Evolutionary conservation across 2,888 invertebrate genomes (phyloP).

Genomic region (Corythucha ciliata): DNA sequence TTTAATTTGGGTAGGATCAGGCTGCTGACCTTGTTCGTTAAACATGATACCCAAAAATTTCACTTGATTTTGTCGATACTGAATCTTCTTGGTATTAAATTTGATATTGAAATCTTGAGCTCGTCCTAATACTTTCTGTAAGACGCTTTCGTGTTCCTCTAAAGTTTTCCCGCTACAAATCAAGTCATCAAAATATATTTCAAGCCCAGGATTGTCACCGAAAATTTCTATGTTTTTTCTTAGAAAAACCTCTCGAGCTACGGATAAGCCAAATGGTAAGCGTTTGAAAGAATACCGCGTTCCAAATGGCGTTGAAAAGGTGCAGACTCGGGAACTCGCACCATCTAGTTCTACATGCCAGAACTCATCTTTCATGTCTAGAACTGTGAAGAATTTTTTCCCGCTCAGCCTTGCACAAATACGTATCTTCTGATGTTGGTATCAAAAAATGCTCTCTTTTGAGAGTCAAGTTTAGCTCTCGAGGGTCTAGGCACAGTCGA

Average conservation of each 20-base stretch:
- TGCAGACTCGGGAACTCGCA: conserved; percentile 25
- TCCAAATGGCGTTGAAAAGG: conserved; percentile 34
- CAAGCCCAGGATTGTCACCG: neutral
- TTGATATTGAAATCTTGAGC: neutral
- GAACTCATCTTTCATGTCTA: conserved; percentile 28
- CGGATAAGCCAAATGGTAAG: neutral
- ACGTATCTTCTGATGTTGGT: conserved; percentile 30
- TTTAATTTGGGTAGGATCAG: neutral
- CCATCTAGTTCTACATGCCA: conserved; percentile 29
- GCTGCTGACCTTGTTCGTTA: neutral
- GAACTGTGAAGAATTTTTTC: conserved; percentile 25
- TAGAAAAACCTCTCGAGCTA: neutral
- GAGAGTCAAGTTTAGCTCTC: conserved; percentile 29
- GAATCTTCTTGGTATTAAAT: neutral
- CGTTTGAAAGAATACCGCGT: neutral
- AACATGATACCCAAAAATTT: neutral
- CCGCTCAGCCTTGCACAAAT: conserved; percentile 18
- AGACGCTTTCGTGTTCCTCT: neutral
- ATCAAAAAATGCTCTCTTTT: conserved; percentile 25
- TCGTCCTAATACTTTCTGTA: neutral
- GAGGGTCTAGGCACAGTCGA: conserved; percentile 31
- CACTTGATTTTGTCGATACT: neutral
- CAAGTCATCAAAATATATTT: neutral
- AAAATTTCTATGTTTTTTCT: neutral
- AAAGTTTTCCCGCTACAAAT: neutral